Percentiles rank a stretch among this genome's conserved stretches.
phyloP scores from a whole-genome alignment of 2,797 vertebrate species.

The Tympanoctomys barrerae region DNA sequence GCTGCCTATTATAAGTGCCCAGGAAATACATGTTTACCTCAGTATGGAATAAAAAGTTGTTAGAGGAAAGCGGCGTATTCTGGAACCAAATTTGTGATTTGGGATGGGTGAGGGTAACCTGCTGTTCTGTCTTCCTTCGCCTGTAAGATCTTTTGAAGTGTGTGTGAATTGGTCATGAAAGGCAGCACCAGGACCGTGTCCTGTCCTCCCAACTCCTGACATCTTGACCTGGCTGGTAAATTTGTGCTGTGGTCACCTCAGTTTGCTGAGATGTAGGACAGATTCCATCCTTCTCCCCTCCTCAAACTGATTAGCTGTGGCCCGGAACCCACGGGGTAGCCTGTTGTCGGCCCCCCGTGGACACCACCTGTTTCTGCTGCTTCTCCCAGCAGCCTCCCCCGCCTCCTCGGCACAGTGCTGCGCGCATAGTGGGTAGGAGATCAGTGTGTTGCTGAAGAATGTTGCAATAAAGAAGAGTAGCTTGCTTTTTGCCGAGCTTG shows the following conservation, averaged over 20 bases:
- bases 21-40: conserved; percentile 18
- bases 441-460: conserved; percentile 74
- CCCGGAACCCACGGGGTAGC: conserved; percentile 58
- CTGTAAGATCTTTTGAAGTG: neutral
- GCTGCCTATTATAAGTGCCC: neutral
- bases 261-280: conserved; percentile 39
- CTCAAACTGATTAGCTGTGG: conserved; percentile 75
- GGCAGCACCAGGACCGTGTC: neutral
- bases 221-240: conserved; percentile 56
- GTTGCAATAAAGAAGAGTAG: conserved; percentile 75
- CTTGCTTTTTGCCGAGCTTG: conserved; percentile 51
- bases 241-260: conserved; percentile 12
- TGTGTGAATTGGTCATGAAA: neutral
- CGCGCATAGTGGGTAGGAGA: conserved; percentile 71
- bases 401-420: neutral
- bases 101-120: neutral
- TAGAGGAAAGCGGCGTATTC: conserved; percentile 8
- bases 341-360: conserved; percentile 71
- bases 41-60: neutral
- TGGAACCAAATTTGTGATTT: conserved; percentile 31
- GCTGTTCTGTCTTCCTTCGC: neutral
- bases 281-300: conserved; percentile 13
- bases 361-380: conserved; percentile 73
- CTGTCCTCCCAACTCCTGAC: neutral
- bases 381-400: conserved; percentile 55